Conservation (phyloP, 2,113 vertebrate species). For the Alces alces region DNA sequence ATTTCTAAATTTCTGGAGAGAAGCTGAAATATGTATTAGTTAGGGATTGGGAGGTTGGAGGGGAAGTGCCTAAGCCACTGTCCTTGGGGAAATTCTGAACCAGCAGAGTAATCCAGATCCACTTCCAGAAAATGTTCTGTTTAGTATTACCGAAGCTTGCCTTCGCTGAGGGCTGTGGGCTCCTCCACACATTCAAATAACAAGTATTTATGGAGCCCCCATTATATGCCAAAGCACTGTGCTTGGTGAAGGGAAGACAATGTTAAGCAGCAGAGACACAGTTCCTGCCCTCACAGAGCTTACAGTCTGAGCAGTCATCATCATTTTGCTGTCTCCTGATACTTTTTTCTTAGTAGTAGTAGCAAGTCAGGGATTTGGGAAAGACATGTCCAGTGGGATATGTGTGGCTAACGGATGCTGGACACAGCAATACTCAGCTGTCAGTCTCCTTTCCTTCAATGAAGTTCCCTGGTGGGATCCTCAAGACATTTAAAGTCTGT, state of each 20-base stretch:
- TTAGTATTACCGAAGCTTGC: background rate
- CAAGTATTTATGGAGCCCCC: background rate
- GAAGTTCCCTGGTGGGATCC: background rate
- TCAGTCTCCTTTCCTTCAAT: background rate
- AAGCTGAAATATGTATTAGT: background rate
- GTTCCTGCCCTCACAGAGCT: background rate
- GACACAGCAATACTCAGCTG: background rate
- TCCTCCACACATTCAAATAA: background rate
- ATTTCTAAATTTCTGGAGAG: conserved; percentile 13
- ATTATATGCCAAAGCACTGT: background rate
- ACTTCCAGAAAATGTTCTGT: background rate
- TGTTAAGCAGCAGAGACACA: background rate
- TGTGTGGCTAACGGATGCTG: background rate
- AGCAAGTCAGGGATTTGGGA: background rate
- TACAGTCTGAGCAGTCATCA: background rate
- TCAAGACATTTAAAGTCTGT: background rate
- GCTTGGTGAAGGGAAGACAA: background rate
- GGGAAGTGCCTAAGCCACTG: background rate
- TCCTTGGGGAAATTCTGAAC: background rate
- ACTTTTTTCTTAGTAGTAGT: background rate
- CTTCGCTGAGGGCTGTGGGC: background rate
- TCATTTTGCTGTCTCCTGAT: background rate
- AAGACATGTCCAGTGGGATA: background rate
- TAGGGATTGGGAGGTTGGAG: too few relatives aligned
- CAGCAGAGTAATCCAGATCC: background rate